phyloP scores from a whole-genome alignment of 2,888 invertebrate genomes.

The Poecilobothrus nobilitatus region DNA sequence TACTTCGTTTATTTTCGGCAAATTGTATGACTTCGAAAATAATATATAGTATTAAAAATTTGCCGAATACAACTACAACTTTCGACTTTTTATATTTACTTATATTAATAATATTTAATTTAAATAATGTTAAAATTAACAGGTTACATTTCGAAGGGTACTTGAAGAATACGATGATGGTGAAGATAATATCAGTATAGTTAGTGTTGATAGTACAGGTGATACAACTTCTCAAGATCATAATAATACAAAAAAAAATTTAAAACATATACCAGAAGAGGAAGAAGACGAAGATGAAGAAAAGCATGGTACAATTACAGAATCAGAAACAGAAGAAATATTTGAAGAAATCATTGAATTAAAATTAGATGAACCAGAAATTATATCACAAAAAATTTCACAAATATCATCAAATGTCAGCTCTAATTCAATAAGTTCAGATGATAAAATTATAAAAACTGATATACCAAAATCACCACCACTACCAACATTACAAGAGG shows the following conservation, averaged over 20 bases:
- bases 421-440: neutral
- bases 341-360: constrained; percentile 37
- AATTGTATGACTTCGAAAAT: no score
- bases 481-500: constrained; percentile 2
- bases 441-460: neutral
- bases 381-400: neutral
- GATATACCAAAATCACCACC: neutral
- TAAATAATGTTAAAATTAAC: no score
- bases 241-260: neutral
- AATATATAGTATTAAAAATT: no score
- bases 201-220: neutral
- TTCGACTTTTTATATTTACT: no score
- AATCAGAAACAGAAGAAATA: constrained; percentile 33
- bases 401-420: neutral
- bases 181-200: constrained; percentile 14
- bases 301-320: constrained; percentile 20
- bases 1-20: no score
- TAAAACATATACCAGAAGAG: constrained; percentile 5
- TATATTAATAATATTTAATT: no score
- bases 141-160: constrained; percentile 40
- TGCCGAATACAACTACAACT: no score
- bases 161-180: constrained; percentile 39
- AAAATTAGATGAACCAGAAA: constrained; percentile 19
- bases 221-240: neutral
- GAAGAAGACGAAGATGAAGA: constrained; percentile 15